Percentiles rank a stretch among this genome's conserved stretches.
phyloP scores from a whole-genome alignment of 2,888 invertebrate genomes.

The Vesta saturnalis region DNA sequence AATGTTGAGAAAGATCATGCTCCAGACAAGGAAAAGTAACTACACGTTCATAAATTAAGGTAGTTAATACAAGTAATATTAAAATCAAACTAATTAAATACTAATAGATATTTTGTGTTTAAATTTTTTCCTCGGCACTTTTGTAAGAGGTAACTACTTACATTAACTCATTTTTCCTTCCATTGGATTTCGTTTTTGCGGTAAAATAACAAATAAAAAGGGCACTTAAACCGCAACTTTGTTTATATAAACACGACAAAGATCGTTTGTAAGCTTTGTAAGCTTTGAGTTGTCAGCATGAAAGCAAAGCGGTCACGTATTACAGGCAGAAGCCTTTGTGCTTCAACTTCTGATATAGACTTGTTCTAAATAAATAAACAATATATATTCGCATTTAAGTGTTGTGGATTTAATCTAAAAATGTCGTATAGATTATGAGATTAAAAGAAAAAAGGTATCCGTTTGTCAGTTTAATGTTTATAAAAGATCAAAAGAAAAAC shows the following conservation, averaged over 20 bases:
- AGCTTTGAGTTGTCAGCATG: slow-evolving; percentile 35
- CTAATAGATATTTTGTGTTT: too few species aligned
- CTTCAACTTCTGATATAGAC: slow-evolving; percentile 18
- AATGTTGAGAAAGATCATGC: too few species aligned
- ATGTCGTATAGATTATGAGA: neutral
- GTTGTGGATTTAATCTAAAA: neutral
- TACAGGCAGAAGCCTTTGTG: slow-evolving; percentile 31
- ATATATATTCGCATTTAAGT: neutral
- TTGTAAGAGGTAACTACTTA: neutral
- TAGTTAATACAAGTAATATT: too few species aligned
- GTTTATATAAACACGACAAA: slow-evolving; percentile 33
- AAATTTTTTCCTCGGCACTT: neutral
- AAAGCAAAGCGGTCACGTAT: slow-evolving; percentile 35
- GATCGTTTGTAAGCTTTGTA: slow-evolving; percentile 28
- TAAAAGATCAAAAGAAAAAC: neutral
- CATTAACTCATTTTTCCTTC: neutral
- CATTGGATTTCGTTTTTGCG: slow-evolving; percentile 14
- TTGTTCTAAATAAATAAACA: slow-evolving; percentile 1
- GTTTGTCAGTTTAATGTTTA: neutral
- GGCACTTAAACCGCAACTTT: slow-evolving; percentile 30
- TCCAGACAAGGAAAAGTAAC: too few species aligned
- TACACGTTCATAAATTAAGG: too few species aligned
- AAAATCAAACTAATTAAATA: too few species aligned
- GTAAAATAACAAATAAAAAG: slow-evolving; percentile 28
- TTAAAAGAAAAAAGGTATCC: neutral